Base-by-base conservation (phyloP, 2,797 vertebrate genomes). In the Furcifer pardalis region DNA sequence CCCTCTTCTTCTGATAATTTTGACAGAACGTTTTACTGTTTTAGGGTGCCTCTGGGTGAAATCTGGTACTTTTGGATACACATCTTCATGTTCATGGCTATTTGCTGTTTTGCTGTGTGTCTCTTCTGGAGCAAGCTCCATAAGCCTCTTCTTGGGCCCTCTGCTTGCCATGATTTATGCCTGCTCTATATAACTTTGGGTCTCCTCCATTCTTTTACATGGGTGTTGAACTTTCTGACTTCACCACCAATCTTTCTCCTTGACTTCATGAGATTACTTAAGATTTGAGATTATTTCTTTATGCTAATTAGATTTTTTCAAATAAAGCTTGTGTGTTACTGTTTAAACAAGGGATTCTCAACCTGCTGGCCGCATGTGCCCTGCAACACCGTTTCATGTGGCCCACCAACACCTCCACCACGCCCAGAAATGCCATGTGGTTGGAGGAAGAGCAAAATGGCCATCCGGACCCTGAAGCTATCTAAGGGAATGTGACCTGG, bases 71-170 rank as follows among this genome's bases (percentile, higher is more conserved):
- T 77, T 19, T 59, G 30, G 23, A 30, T 62, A 25, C 27, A 30
- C 32, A 63, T 56, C 32, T 84, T 63, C 46, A 74, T 56, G 32
- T 84, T 49, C 63, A 21, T 65, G 42, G 37, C 12, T 79, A 4
- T 63, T 7, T 73, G 15, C 46, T 80, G 2, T 27, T 19, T 42
- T 12, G 23, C 37, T 65, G 9, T 21, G 12, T 21, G 15, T 46
- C 65, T 86, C 35, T 52, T 27, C 25, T 12, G 12, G 83, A 83
- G 30, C 0, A 1, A 37, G 3, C 4, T 69, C 52, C 77, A 32
- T 66, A 79, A 80, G 62, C 19, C 37, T 81, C 30, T 1, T 23
- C 60, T 85, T 82, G 52, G 59, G 79, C 73, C 80, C 78, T 44
- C 0, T 65, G 71, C 2, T 0, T 69, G 80, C 1, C 35, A 68